A percentile compares a stretch with the other conserved stretches of the same genome.
Conservation (phyloP, 1,140 invertebrate genomes). For the Danaus melanippus region DNA sequence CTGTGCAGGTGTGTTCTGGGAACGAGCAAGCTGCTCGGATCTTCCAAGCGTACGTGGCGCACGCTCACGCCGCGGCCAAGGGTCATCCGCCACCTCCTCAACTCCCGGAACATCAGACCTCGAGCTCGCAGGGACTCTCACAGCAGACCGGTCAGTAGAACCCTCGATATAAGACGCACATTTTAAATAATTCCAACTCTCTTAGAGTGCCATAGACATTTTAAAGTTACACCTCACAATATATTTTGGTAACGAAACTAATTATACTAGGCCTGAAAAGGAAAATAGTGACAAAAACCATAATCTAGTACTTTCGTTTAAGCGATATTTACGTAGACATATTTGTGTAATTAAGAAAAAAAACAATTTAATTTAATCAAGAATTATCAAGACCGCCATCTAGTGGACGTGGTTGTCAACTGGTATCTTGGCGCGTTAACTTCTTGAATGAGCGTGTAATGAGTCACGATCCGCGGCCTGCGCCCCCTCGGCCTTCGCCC, state of each 20-base stretch:
- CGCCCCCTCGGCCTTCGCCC: conserved; percentile 13
- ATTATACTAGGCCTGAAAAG: no score
- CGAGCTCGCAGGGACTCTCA: conserved; percentile 11
- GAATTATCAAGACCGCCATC: conserved; percentile 25
- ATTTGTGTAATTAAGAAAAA: no score
- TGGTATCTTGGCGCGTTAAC: conserved; percentile 36
- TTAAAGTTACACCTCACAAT: no score
- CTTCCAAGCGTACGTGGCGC: conserved; percentile 49
- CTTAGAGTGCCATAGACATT: no score
- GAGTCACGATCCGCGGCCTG: conserved; percentile 27
- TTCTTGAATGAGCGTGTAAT: conserved; percentile 42
- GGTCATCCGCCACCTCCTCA: conserved; percentile 51
- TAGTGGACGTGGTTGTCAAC: conserved; percentile 11
- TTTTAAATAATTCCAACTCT: no score
- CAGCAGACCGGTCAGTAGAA: conserved; percentile 22
- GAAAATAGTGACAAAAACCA: no score
- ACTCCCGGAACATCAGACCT: conserved; percentile 47
- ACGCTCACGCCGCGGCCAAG: conserved; percentile 44
- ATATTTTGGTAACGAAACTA: no score
- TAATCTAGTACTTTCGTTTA: no score
- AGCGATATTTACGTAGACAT: no score
- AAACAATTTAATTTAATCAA: no score
- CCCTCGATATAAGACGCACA: background rate
- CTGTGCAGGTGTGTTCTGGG: conserved; percentile 42
- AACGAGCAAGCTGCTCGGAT: conserved; percentile 44